Conservation (phyloP, 2,113 vertebrate genomes). For the Tiliqua scincoides region DNA sequence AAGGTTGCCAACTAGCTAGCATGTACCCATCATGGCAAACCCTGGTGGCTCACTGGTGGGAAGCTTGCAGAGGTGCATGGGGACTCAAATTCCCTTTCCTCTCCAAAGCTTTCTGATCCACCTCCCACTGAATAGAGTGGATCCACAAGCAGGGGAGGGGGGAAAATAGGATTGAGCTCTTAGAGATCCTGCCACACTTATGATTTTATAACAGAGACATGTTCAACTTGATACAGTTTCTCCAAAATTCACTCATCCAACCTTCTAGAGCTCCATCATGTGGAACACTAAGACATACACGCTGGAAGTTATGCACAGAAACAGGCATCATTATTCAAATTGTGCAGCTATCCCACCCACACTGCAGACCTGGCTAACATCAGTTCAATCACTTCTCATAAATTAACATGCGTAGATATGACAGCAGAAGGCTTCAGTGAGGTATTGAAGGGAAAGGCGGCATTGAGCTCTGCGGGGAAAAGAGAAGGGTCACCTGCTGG, state of each 20-base stretch:
- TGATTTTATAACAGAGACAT: not conserved
- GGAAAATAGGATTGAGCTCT: too few species aligned
- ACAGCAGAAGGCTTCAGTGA: slow-evolving; percentile 20
- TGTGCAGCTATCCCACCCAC: not conserved
- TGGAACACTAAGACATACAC: not conserved
- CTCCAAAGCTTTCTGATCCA: too few species aligned
- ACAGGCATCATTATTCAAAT: not conserved
- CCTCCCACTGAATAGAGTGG: too few species aligned
- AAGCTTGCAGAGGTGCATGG: too few species aligned
- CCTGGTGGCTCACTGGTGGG: too few species aligned
- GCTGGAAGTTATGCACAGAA: not conserved
- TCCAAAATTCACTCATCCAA: not conserved
- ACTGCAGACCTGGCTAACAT: slow-evolving; percentile 12
- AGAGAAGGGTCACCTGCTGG: not conserved
- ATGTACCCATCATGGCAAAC: too few species aligned
- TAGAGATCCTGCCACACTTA: too few species aligned
- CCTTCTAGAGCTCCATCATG: not conserved
- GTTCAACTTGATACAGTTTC: not conserved
- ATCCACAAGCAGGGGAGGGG: too few species aligned
- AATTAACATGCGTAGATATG: slow-evolving; percentile 14
- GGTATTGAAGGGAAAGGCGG: slow-evolving; percentile 10
- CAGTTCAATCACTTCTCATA: slow-evolving; percentile 4
- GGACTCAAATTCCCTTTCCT: too few species aligned
- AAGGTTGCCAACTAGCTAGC: too few species aligned
- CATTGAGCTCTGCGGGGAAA: slow-evolving; percentile 22